Evolutionary conservation across 2,113 vertebrate species (phyloP).

Genomic region (Hypocryptadius cinnamomeus): DNA sequence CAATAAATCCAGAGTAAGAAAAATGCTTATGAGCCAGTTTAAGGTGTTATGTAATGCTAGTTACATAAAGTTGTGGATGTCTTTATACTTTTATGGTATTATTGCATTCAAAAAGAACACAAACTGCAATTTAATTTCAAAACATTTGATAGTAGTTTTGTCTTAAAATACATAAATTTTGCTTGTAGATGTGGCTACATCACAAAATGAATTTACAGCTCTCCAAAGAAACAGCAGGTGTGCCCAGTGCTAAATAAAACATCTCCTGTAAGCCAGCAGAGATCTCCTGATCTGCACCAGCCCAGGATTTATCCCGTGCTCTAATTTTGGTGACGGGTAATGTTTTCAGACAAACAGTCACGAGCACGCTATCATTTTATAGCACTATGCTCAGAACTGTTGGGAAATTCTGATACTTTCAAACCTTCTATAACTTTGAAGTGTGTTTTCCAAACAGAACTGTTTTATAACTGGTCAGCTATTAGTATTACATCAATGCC

Average conservation of each 20-base stretch:
- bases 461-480: neutral
- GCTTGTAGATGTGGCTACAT: neutral
- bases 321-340: neutral
- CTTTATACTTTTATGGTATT: neutral
- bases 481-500: neutral
- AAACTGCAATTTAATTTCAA: neutral
- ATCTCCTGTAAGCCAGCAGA: neutral
- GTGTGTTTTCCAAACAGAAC: neutral
- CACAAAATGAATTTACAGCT: neutral
- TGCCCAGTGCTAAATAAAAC: neutral
- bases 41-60: slow-evolving; percentile 9
- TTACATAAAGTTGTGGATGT: slow-evolving; percentile 33
- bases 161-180: neutral
- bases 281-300: neutral
- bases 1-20: slow-evolving; percentile 2
- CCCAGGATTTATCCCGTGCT: neutral
- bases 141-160: neutral
- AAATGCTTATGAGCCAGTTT: neutral
- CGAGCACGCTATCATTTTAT: neutral
- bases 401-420: neutral
- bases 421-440: neutral
- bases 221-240: neutral
- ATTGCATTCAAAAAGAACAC: neutral
- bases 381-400: neutral
- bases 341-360: neutral